phyloP scores from a whole-genome alignment of 2,113 vertebrate genomes.

The Grammomys surdaster region DNA sequence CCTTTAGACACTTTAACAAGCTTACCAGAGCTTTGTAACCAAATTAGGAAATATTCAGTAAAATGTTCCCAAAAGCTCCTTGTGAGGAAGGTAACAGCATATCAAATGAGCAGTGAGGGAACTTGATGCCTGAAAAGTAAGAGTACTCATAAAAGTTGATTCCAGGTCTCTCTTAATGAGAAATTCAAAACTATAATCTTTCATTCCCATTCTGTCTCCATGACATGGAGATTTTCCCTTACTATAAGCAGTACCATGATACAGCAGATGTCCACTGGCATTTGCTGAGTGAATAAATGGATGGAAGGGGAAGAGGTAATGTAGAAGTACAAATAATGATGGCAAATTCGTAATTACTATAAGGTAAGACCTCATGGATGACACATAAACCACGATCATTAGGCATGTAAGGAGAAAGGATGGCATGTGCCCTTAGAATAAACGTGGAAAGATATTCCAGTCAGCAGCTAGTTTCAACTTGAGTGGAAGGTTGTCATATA shows the following conservation, averaged over 20 bases:
- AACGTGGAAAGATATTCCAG: not conserved
- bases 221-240: not conserved
- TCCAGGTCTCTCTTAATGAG: not conserved
- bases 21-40: constrained; percentile 69
- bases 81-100: constrained; percentile 13
- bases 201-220: not conserved
- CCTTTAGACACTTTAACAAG: constrained; percentile 67
- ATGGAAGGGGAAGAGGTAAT: not conserved
- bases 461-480: not conserved
- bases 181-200: not conserved
- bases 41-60: constrained; percentile 75
- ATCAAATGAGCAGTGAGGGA: constrained; percentile 42
- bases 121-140: constrained; percentile 17
- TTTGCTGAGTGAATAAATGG: constrained; percentile 32
- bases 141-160: not conserved
- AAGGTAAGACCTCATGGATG: not conserved
- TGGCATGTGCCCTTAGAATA: not conserved
- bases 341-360: not conserved
- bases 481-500: not conserved
- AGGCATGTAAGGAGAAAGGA: not conserved
- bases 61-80: constrained; percentile 34
- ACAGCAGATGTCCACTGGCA: not conserved
- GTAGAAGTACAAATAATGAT: constrained; percentile 31
- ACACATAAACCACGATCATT: not conserved
- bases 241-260: not conserved